Conservation (phyloP, 2,797 vertebrate species). For the Margarornis squamiger region DNA sequence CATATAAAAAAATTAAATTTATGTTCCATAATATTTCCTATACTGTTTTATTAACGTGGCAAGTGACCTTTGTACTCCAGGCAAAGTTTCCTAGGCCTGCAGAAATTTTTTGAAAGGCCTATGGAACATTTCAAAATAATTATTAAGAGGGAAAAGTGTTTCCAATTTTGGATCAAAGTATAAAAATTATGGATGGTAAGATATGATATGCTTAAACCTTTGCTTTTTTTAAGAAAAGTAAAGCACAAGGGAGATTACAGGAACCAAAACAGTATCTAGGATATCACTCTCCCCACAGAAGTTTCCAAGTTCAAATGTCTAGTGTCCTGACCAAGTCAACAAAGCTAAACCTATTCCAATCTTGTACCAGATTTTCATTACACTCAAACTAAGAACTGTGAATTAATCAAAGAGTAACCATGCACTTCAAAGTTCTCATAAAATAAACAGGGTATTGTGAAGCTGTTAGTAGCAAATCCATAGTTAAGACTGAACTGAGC, state of each 20-base stretch:
- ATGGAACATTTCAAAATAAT: background rate
- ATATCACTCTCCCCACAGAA: background rate
- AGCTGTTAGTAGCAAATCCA: slow-evolving; percentile 56
- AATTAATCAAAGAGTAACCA: slow-evolving; percentile 52
- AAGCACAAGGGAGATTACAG: background rate
- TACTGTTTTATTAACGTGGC: background rate
- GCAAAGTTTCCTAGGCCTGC: background rate
- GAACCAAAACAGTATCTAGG: background rate
- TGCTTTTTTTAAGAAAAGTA: background rate
- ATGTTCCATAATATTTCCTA: background rate
- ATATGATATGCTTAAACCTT: background rate
- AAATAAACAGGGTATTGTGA: slow-evolving; percentile 50
- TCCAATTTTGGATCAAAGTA: background rate
- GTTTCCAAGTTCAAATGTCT: background rate
- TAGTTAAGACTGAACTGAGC: slow-evolving; percentile 22
- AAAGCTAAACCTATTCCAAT: slow-evolving; percentile 14
- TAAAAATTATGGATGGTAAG: background rate
- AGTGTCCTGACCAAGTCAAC: slow-evolving; percentile 18
- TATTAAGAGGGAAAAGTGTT: background rate
- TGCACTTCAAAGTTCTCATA: slow-evolving; percentile 50
- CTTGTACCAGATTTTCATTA: slow-evolving; percentile 7
- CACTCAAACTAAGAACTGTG: slow-evolving; percentile 24
- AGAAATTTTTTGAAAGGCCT: background rate
- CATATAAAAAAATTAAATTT: background rate
- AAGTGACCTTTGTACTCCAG: background rate